Percentiles rank a stretch among this genome's conserved stretches.
phyloP scores from a whole-genome alignment of 2,888 invertebrate genomes.

The Drosophila anomalata region DNA sequence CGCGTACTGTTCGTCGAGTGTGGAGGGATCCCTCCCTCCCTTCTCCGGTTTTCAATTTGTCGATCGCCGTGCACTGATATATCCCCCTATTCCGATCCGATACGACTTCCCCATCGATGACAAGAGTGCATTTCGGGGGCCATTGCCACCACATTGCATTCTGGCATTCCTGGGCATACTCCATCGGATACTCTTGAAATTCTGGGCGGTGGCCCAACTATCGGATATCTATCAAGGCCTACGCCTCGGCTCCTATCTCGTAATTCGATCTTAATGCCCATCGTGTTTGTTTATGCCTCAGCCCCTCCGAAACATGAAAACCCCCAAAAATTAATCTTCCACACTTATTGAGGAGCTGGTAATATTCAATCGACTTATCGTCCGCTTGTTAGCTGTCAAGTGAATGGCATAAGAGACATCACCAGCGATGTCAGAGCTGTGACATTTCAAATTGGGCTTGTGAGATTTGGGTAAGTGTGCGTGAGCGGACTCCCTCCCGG shows the following conservation, averaged over 20 bases:
- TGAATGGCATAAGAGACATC: slow-evolving; percentile 63
- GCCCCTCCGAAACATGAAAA: background rate
- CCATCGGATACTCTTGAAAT: slow-evolving; percentile 14
- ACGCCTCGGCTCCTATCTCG: slow-evolving; percentile 61
- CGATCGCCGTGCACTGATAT: slow-evolving; percentile 41
- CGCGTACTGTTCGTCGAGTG: slow-evolving; percentile 34
- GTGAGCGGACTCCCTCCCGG: slow-evolving; percentile 37
- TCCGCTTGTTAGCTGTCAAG: slow-evolving; percentile 72
- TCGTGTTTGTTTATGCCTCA: slow-evolving; percentile 67
- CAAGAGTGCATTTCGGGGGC: slow-evolving; percentile 29
- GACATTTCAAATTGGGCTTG: slow-evolving; percentile 76
- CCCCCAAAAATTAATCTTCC: slow-evolving; percentile 65
- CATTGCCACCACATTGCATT: slow-evolving; percentile 50
- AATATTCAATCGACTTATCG: slow-evolving; percentile 76
- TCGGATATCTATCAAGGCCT: slow-evolving; percentile 36
- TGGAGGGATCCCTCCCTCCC: background rate
- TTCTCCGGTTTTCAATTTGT: slow-evolving; percentile 32
- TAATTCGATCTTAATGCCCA: slow-evolving; percentile 78
- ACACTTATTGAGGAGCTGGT: slow-evolving; percentile 23
- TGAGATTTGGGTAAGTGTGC: slow-evolving; percentile 63
- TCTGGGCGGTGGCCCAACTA: slow-evolving; percentile 51
- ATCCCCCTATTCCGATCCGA: slow-evolving; percentile 1
- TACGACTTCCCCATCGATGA: slow-evolving; percentile 16
- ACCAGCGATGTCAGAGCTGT: slow-evolving; percentile 60
- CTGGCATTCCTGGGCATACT: slow-evolving; percentile 35